These are phyloP conservation scores for Syndactyla subalaris DNA, from an alignment of 2,797 vertebrate genomes.

Conservation along the genomic window DNA sequence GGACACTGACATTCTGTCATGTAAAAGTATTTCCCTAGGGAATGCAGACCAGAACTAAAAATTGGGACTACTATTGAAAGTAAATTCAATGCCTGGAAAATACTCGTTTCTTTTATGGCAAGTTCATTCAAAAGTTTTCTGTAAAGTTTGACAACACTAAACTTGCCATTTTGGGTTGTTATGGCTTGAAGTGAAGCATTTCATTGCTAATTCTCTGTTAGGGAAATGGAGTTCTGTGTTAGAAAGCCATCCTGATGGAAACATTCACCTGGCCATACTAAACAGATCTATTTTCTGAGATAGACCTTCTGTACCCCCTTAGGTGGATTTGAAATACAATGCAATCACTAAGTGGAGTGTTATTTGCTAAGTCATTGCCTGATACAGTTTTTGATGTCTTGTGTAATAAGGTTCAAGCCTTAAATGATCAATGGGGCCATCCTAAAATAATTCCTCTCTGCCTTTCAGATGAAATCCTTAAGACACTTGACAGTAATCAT, in stretches of 20 bases:
- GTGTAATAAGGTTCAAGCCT: constrained; percentile 11
- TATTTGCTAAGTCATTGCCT: constrained; percentile 39
- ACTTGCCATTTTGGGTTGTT: neutral
- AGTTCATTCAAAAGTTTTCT: neutral
- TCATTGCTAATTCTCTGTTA: neutral
- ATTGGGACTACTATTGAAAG: neutral
- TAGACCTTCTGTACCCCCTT: neutral
- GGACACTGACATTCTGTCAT: neutral
- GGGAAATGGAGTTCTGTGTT: neutral
- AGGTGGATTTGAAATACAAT: constrained; percentile 17
- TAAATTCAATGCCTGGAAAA: neutral
- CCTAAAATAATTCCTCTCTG: constrained; percentile 61
- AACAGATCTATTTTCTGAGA: neutral
- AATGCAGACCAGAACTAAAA: neutral
- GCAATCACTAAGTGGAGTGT: neutral
- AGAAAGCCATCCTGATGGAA: neutral
- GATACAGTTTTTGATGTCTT: constrained; percentile 22
- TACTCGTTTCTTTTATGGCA: neutral
- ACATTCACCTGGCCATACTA: neutral
- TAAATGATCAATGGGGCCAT: constrained; percentile 23
- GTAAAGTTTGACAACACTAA: neutral
- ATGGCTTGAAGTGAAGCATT: neutral
- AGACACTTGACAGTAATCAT: constrained; percentile 62
- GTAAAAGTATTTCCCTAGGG: neutral
- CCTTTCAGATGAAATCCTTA: constrained; percentile 48